Base-by-base conservation (phyloP, 1,140 invertebrate genomes). In the Augochlora pura region DNA sequence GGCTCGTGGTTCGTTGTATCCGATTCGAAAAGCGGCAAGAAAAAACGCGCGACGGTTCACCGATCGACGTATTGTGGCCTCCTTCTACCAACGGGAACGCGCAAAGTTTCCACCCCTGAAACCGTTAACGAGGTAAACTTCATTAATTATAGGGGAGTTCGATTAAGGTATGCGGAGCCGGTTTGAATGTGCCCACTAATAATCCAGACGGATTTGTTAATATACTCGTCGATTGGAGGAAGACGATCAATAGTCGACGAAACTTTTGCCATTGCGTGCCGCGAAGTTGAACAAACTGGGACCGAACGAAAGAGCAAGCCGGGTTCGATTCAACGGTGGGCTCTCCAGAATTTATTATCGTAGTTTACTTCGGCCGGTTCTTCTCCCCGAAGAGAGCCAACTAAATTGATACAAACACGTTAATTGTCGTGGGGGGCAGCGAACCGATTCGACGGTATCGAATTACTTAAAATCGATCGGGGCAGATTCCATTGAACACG, bases 91-190 rank as follows among this genome's bases (percentile, higher is more conserved):
- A 4, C 23, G 46, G 6, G 60, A 18, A 23, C 38, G 42, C 21
- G 46, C 12, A 21, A 75, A 69, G 39, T 77, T 81, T 81, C 23
- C n/a, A n/a, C 57, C 60, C 23, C 46, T 18, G 73, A 52, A 49
- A 16, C 64, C 62, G 63, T 79, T 82, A 82, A 82, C 69, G 76
- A 73, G 69, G 32, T 27, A 66, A 79, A 69, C 63, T 79, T 67
- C 69, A 67, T 82, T 72, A 77, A 82, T 82, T 79, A 79, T 70
- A 57, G 57, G 64, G 46, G 46, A 78, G 66, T 80, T 75, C 70
- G 72, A 83, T 73, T n/a, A 66, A 60, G 71, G 49, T 60, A 18
- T 16, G 54, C 67, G 25, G 4, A 18, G 25, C n/a, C 23, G 25
- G 62, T 38, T 65, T 46, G 67, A 77, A 70, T 66, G 62, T 39